Evolutionary conservation across 2,888 invertebrate species (phyloP).

Genomic region (Glaucopsyche alexis): DNA sequence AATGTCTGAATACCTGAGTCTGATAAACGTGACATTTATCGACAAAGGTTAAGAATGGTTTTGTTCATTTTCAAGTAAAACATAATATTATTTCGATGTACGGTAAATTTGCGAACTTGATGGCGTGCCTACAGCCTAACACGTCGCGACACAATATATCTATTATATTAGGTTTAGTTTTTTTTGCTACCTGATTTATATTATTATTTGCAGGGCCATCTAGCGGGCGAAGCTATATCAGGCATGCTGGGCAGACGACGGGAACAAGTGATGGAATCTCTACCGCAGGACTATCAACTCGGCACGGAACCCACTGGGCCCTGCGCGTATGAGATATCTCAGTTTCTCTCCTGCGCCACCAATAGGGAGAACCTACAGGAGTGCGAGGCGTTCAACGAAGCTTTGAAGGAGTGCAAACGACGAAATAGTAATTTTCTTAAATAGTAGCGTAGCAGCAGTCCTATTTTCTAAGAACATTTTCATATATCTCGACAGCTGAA

Average conservation of each 20-base stretch:
- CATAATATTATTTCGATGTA: too few relatives aligned
- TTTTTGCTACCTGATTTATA: neutral
- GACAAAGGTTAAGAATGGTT: neutral
- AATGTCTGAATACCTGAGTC: too few relatives aligned
- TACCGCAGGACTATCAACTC: slow-evolving; percentile 60
- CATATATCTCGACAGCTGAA: too few relatives aligned
- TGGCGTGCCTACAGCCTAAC: too few relatives aligned
- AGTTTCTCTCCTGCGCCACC: slow-evolving; percentile 96
- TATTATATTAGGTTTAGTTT: neutral
- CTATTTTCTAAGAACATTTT: too few relatives aligned
- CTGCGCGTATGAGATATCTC: slow-evolving; percentile 95
- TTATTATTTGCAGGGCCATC: slow-evolving; percentile 84
- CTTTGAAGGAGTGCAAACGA: slow-evolving; percentile 94
- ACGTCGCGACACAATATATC: neutral
- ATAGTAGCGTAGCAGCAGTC: too few relatives aligned
- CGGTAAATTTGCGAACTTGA: too few relatives aligned
- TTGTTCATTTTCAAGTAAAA: neutral
- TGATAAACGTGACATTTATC: neutral
- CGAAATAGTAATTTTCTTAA: slow-evolving; percentile 79
- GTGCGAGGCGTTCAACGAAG: slow-evolving; percentile 97
- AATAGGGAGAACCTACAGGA: slow-evolving; percentile 90
- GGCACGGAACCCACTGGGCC: slow-evolving; percentile 83
- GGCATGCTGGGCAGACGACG: slow-evolving; percentile 59
- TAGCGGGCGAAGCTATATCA: slow-evolving; percentile 92
- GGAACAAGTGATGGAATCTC: slow-evolving; percentile 53